Evolutionary conservation across 2,113 vertebrate species (phyloP).

Genomic region (Columba janthina): DNA sequence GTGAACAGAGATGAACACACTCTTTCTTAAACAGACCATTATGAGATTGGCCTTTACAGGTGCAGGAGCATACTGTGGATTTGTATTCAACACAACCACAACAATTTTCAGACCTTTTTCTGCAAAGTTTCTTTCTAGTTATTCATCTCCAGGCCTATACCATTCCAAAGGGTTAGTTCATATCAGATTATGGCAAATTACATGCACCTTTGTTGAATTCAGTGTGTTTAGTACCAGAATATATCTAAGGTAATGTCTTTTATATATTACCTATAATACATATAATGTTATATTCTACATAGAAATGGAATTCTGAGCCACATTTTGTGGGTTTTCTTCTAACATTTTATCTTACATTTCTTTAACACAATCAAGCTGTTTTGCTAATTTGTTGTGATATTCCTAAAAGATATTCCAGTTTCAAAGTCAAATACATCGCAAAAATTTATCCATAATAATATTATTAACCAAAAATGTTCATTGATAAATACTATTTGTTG

Average conservation of each 20-base stretch:
- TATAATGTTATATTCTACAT: not conserved
- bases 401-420: not conserved
- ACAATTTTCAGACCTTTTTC: not conserved
- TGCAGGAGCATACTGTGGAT: not conserved
- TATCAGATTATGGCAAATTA: not conserved
- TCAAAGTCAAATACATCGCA: not conserved
- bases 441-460: not conserved
- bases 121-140: not conserved
- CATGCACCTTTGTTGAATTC: not conserved
- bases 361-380: not conserved
- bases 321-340: rapidly evolving
- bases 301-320: not conserved
- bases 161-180: not conserved
- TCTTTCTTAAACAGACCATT: not conserved
- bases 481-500: not conserved
- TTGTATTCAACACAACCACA: not conserved
- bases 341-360: not conserved
- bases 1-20: not conserved
- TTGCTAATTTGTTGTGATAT: not conserved
- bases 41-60: not conserved
- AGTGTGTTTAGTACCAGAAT: not conserved
- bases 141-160: not conserved
- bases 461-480: not conserved
- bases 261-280: not conserved
- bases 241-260: not conserved